Base-by-base conservation (phyloP, 2,113 vertebrate species). In the Spea bombifrons region DNA sequence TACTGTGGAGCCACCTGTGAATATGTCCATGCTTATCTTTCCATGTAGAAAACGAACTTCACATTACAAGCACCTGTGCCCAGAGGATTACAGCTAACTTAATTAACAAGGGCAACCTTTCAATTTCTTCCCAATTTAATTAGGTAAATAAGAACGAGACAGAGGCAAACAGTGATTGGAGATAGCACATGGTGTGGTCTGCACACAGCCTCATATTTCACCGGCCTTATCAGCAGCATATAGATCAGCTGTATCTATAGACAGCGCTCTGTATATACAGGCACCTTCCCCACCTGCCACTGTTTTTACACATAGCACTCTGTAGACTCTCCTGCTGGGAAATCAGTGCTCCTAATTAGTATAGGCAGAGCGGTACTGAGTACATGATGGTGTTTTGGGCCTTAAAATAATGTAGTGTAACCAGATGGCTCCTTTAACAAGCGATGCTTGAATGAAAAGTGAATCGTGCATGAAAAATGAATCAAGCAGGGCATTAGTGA, bases 41-140 rank as follows among this genome's bases (percentile, higher is more conserved):
- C 3, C 61, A 2, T 64, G n/a, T 9, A 3, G 61, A 17, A 15
- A 68, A 13, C 4, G 1, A 17, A 52, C 10, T 61, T 48, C 17
- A 69, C 70, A 13, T 3, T 43, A 44, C 7, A 50, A 67, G 48
- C 77, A 80, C 77, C 77, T 73, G 77, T 73, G 71, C 77, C 77
- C 77, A 43, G 16, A 55, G 77, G 70, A 66, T 59, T 73, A 66
- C 63, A 73, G 46, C 50, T 80, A 79, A 80, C 16, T 73, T 73
- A 80, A 80, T 80, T 73, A 30, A 80, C n/a, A 48, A 57, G 10
- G 53, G 50, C 52, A 72, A 16, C 49, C 77, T 80, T 73, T 80
- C 77, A 80, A 73, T 80, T 80, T 71, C 17, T 59, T 73, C 57
- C 12, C 43, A 67, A 80, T 80, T 67, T 73, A 57, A 80, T 80